Percentiles rank a stretch among this genome's conserved stretches.
These are phyloP conservation scores for Meghimatium bilineatum DNA, from an alignment of 2,888 invertebrate species.

Conservation along the genomic window DNA sequence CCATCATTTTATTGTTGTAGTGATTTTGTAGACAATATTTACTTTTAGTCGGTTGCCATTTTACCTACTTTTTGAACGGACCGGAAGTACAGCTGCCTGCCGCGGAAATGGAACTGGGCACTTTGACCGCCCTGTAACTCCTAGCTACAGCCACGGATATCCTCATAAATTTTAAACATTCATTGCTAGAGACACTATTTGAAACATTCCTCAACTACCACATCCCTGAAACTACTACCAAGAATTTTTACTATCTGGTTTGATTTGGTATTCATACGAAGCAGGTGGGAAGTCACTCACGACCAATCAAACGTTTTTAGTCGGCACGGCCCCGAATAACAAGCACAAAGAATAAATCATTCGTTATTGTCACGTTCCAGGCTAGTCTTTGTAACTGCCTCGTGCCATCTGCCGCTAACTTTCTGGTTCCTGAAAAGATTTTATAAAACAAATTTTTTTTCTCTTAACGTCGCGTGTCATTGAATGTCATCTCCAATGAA, in stretches of 20 bases:
- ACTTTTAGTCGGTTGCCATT: no score
- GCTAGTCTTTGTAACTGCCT: background rate
- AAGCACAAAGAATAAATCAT: background rate
- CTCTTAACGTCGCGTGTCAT: background rate
- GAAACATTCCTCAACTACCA: background rate
- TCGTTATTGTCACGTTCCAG: background rate
- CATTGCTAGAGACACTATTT: background rate
- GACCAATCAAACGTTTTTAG: conserved; percentile 1
- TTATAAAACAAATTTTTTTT: background rate
- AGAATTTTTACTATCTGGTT: background rate
- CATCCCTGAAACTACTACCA: background rate
- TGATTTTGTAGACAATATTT: no score
- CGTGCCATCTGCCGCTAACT: conserved; percentile 25
- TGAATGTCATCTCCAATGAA: background rate
- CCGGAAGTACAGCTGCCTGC: no score
- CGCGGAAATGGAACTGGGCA: no score
- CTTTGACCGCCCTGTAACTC: no score
- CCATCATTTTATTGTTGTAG: no score
- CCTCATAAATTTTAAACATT: background rate
- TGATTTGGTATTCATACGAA: background rate
- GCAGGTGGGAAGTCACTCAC: background rate
- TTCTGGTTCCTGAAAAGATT: background rate
- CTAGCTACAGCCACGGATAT: background rate
- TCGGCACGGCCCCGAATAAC: background rate
- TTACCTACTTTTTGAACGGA: no score